Base-by-base conservation (phyloP, 2,888 invertebrate genomes). In the Drosophila prostipennis region DNA sequence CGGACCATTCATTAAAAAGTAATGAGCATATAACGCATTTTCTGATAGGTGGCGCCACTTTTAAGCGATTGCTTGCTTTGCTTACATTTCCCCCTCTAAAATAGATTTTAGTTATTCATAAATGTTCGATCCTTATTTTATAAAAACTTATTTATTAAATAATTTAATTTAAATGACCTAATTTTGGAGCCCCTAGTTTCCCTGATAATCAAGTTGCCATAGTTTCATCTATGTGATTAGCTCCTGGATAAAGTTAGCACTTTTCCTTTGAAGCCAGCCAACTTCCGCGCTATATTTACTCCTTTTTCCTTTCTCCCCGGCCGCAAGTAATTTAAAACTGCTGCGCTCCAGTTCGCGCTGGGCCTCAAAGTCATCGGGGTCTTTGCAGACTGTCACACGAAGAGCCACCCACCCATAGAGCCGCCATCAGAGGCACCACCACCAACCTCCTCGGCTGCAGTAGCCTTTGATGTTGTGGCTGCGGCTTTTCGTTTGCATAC, bases 261-360 rank as follows among this genome's bases (percentile, higher is more conserved):
- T 23, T 19, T 13, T 13, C 14, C 29, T 11, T 19, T 19, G 10
- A 19, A 19, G 29, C 32, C 19, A 7, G 1, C 7, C 13, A 19
- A 23, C 51, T 67, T 55, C 36, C 23, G 43, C 10, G 8, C 32
- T 36, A 23, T 48, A 46, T 40, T 57, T 48, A 16, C 36, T 16
- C 14, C 53, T 14, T 29, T 45, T 51, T 34, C 39, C 54, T 55
- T 37, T 29, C 29, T 26, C 40, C 26, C 23, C 16, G 59, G 64
- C 79, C 78, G 61, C 67, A 70, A 80, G 81, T 79, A 81, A 82
- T 79, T 82, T 83, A 78, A 79, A 81, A 73, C 74, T 70, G 65
- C 70, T 80, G 56, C 65, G 80, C 81, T 80, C 81, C 84, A 82
- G 69, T 82, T 84, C 78, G 69, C 69, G 70, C 52, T 63, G 46